A percentile compares a stretch with the other conserved stretches of the same genome.
Conservation (phyloP, 2,888 invertebrate species). For the Lasioglossum lativentre region DNA sequence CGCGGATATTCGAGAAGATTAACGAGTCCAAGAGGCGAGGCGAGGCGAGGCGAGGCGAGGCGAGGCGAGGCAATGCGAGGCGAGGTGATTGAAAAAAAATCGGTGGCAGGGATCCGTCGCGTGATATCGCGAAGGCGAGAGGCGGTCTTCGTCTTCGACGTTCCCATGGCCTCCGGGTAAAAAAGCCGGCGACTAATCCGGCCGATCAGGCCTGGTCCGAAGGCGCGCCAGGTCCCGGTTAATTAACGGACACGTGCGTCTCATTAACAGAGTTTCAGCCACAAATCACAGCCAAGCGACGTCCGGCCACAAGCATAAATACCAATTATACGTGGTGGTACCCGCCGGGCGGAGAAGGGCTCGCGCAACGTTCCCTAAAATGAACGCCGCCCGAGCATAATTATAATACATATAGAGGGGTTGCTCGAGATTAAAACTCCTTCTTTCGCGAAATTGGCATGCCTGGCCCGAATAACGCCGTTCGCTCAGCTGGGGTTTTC, state of each 20-base stretch:
- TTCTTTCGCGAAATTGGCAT: slow-evolving; percentile 64
- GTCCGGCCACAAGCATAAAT: slow-evolving; percentile 75
- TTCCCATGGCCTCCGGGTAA: slow-evolving; percentile 30
- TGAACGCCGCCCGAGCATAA: slow-evolving; percentile 68
- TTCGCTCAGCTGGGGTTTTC: no score
- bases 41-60: neutral
- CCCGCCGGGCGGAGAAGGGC: slow-evolving; percentile 66
- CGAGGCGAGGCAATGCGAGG: neutral
- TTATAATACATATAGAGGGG: slow-evolving; percentile 73
- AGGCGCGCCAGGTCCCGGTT: slow-evolving; percentile 64
- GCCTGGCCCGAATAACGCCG: neutral
- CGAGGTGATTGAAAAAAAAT: slow-evolving; percentile 66
- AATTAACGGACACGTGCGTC: slow-evolving; percentile 80
- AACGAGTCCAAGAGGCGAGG: slow-evolving; percentile 41
- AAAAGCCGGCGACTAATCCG: slow-evolving; percentile 53
- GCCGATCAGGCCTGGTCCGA: slow-evolving; percentile 46
- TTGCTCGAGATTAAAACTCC: slow-evolving; percentile 69
- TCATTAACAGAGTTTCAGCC: slow-evolving; percentile 76
- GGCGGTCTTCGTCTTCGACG: neutral
- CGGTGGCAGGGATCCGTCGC: slow-evolving; percentile 46
- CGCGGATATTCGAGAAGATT: slow-evolving; percentile 56
- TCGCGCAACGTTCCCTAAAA: slow-evolving; percentile 66
- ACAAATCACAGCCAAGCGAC: slow-evolving; percentile 76
- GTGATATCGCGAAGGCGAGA: slow-evolving; percentile 39
- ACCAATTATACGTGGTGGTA: slow-evolving; percentile 76